These are phyloP conservation scores for Tapirus terrestris DNA, from an alignment of 2,113 vertebrate genomes.

Conservation along the genomic window DNA sequence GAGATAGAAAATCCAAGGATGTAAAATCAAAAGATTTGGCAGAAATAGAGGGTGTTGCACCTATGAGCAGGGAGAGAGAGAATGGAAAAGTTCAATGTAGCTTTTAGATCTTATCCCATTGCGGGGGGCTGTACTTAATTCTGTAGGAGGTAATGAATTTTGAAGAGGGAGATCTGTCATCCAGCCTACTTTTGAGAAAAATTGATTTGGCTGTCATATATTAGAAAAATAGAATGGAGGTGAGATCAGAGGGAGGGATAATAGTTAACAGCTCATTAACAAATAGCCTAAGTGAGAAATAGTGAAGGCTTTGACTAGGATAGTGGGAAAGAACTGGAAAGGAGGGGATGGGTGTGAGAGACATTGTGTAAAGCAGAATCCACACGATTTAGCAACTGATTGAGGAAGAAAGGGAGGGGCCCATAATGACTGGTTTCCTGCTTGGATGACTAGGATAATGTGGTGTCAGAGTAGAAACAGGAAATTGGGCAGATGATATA, in stretches of 20 bases:
- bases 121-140: slow-evolving; percentile 53
- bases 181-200: slow-evolving; percentile 51
- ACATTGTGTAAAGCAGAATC: not conserved
- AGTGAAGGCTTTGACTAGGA: slow-evolving; percentile 13
- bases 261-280: slow-evolving; percentile 60
- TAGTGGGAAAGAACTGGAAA: slow-evolving; percentile 14
- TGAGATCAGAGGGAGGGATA: slow-evolving; percentile 39
- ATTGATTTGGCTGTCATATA: slow-evolving; percentile 46
- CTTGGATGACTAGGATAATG: slow-evolving; percentile 63
- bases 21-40: slow-evolving; percentile 29
- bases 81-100: slow-evolving; percentile 20
- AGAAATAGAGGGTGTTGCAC: not conserved
- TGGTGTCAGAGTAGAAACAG: slow-evolving; percentile 33
- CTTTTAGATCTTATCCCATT: slow-evolving; percentile 46
- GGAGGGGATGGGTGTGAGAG: not conserved
- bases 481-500: slow-evolving; percentile 45
- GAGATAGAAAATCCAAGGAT: not conserved
- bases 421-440: slow-evolving; percentile 46
- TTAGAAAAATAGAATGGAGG: slow-evolving; percentile 57
- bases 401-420: not conserved
- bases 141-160: slow-evolving; percentile 46
- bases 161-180: slow-evolving; percentile 55
- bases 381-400: slow-evolving; percentile 52
- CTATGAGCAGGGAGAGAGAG: not conserved
- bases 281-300: slow-evolving; percentile 45